Evolutionary conservation across 2,888 invertebrate species (phyloP), one percentile per base, ranked within the genome.

Genomic region (Rhodophaea formosa): DNA sequence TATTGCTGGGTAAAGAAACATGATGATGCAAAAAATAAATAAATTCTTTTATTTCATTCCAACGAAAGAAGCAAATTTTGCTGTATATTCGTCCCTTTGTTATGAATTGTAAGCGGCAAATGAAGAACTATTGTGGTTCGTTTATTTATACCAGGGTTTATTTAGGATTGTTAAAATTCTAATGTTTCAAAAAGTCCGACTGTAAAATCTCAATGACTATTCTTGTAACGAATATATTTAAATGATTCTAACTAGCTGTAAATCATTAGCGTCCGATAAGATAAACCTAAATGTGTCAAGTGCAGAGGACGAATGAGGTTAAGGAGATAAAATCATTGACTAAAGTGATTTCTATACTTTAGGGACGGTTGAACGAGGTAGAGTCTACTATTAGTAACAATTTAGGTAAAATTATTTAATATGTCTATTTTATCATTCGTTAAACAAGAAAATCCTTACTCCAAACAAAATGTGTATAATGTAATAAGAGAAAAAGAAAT

Each of bases 41-140:
- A 23, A 5, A 5, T 23, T 23, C 23, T 23, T 23, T 23, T 5
- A 23, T 23, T 23, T 23, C 23, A 23, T 23, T 23, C 23, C 23
- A 23, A 23, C 23, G 23, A 32, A 32, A 32, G 32, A 12, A 8
- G 10, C 17, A 3, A 39, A 17, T 52, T 17, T 39, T 7, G 8
- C 7, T 42, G 8, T 35, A 6, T 16, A 29, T 14, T 12, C 52
- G 63, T 69, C 64, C 58, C 45, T 62, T 67, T 70, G 65, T 69
- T 63, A 60, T 55, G 67, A 62, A 30, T 61, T 64, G 67, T 72
- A 68, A 64, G 65, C 67, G 68, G 64, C 65, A 76, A 77, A 82
- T 75, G 75, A 75, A 70, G 63, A 75, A 84, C 80, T 70, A 80
- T 73, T 66, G 67, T 68, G 70, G 77, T 72, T 74, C 71, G 68